Evolutionary conservation across 2,797 vertebrate genomes (phyloP), one percentile per base, ranked within the genome.

Genomic region (Enteromius afrohamiltoni): DNA sequence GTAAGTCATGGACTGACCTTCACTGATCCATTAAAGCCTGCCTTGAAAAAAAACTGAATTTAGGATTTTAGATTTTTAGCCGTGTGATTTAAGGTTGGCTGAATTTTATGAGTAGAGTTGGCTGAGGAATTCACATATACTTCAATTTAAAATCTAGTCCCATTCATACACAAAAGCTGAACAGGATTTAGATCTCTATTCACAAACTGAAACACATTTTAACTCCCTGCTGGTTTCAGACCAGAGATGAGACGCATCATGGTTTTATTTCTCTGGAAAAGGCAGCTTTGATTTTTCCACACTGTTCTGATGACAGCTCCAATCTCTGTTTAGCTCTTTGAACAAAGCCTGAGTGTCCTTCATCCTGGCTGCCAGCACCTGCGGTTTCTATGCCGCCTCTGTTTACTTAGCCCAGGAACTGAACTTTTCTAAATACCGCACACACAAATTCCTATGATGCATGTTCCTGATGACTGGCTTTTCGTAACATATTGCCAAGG

Each of bases 231-330:
- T 84, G 86, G 60, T 75, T 34, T 88, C 91, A 88, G 90, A 91
- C 88, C 89, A 87, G 31, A 70, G 29, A 70, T 83, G 76, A 62
- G 74, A 69, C 47, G 55, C 71, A 70, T 87, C 85, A 74, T n/a
- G 82, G 80, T 90, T 89, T 91, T 90, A 92, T 92, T 93, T 84
- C 84, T 87, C 87, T 90, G 87, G 84, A 86, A 86, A 85, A 85
- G 83, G 73, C 16, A 62, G 77, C 81, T 88, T 87, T 85, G 87
- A 86, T 84, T 89, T 83, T 55, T 84, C 87, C 83, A 51, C 9
- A 8, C 0, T 69, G 77, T 65, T 40, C 82, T 42, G 91, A 90
- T 88, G 92, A 92, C 81, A 87, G 90, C 89, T 69, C 31, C 49
- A 11, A 75, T 65, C 84, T 87, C 86, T 87, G 90, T 89, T 91